Conservation (phyloP, 1,140 invertebrate species). For the Drosophila fuyamai region DNA sequence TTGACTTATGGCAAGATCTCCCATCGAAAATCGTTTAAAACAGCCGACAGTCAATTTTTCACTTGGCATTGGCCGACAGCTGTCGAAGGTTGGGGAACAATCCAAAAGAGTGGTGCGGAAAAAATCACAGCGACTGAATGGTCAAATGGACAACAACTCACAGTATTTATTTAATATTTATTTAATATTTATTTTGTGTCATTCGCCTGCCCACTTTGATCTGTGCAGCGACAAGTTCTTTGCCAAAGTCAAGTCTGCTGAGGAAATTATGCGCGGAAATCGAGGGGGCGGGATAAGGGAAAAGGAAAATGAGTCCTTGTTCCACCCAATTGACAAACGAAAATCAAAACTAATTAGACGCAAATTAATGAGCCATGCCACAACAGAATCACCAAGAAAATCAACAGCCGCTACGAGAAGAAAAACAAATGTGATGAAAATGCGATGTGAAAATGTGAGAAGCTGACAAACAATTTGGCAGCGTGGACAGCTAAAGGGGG, state of each 20-base stretch:
- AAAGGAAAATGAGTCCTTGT: slow-evolving; percentile 31
- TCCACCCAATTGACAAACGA: slow-evolving; percentile 52
- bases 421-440: slow-evolving; percentile 72
- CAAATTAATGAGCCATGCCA: slow-evolving; percentile 66
- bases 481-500: slow-evolving; percentile 44
- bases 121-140: slow-evolving; percentile 2
- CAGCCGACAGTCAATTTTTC: slow-evolving; percentile 65
- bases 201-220: slow-evolving; percentile 64
- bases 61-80: slow-evolving; percentile 58
- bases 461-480: slow-evolving; percentile 79
- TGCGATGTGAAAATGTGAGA: slow-evolving; percentile 76
- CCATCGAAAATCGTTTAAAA: slow-evolving; percentile 66
- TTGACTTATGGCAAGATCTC: slow-evolving; percentile 15
- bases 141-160: slow-evolving; percentile 18
- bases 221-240: slow-evolving; percentile 74
- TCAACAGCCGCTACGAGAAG: slow-evolving; percentile 26
- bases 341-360: slow-evolving; percentile 81
- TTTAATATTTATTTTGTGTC: slow-evolving; percentile 62
- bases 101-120: slow-evolving; percentile 3
- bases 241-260: slow-evolving; percentile 80
- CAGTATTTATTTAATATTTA: slow-evolving; percentile 47
- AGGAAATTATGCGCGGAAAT: slow-evolving; percentile 37
- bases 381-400: slow-evolving; percentile 37
- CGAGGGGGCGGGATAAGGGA: neutral
- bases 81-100: slow-evolving; percentile 40